phyloP scores from a whole-genome alignment of 2,888 invertebrate genomes.

The Drosophila formosana region DNA sequence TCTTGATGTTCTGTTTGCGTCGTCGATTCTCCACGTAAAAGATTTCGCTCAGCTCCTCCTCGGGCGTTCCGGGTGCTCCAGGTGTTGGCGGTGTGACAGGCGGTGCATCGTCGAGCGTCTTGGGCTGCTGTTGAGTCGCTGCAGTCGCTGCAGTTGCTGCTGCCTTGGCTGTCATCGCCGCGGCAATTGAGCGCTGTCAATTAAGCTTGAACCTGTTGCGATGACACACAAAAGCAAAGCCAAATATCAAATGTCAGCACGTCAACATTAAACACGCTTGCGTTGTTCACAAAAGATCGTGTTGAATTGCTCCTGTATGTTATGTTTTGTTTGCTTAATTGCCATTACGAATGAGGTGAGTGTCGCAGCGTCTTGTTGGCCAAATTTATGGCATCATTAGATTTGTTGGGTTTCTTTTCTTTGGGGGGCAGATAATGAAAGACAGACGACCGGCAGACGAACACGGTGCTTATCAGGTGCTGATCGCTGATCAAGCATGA shows the following conservation, averaged over 20 bases:
- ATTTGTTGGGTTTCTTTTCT: too few species aligned
- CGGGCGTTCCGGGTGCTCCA: neutral
- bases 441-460: too few species aligned
- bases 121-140: conserved; percentile 9
- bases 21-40: conserved; percentile 87
- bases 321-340: too few species aligned
- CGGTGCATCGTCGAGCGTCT: neutral
- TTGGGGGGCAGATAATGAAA: too few species aligned
- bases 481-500: too few species aligned
- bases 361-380: too few species aligned
- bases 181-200: conserved; percentile 7
- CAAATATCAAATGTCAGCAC: neutral
- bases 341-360: too few species aligned
- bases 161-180: conserved; percentile 38
- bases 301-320: too few species aligned
- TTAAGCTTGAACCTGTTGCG: conserved; percentile 26
- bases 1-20: conserved; percentile 92
- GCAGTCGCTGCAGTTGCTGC: conserved; percentile 1
- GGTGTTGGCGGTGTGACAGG: neutral
- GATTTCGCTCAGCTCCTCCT: conserved; percentile 64
- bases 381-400: too few species aligned
- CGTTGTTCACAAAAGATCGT: neutral
- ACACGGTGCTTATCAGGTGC: too few species aligned
- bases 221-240: conserved; percentile 29
- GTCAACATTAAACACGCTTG: neutral